Percentiles rank a stretch among this genome's conserved stretches.
Conservation (phyloP, 2,888 invertebrate genomes). For the Chrysolina americana region DNA sequence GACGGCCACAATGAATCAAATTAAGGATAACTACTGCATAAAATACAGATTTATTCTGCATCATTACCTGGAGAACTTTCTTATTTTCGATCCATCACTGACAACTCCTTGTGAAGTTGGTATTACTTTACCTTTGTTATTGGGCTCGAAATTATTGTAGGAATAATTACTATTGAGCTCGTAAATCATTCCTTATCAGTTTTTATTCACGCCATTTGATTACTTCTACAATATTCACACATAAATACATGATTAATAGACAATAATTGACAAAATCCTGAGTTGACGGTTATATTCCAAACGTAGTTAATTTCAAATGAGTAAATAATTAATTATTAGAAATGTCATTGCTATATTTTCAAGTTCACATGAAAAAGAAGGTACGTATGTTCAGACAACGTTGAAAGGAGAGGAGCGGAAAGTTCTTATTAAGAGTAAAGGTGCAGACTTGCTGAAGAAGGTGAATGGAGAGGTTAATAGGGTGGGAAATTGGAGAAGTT, state of each 20-base stretch:
- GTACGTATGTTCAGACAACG: too few relatives aligned
- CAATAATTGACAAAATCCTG: neutral
- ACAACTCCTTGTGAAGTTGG: conserved; percentile 39
- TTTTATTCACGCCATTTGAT: conserved; percentile 21
- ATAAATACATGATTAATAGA: neutral
- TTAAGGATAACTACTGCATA: conserved; percentile 44
- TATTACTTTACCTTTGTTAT: conserved; percentile 45
- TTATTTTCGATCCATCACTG: conserved; percentile 46
- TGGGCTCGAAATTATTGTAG: conserved; percentile 5
- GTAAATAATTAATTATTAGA: too few relatives aligned
- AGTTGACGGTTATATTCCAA: conserved; percentile 5
- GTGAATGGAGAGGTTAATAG: too few relatives aligned
- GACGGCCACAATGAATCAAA: conserved; percentile 31
- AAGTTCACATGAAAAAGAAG: too few relatives aligned
- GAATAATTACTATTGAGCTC: conserved; percentile 21
- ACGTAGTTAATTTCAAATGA: too few relatives aligned
- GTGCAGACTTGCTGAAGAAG: too few relatives aligned
- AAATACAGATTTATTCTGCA: conserved; percentile 40
- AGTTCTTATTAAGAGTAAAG: too few relatives aligned
- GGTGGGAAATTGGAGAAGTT: too few relatives aligned
- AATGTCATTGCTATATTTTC: too few relatives aligned
- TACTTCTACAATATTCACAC: conserved; percentile 6
- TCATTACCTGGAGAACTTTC: conserved; percentile 40
- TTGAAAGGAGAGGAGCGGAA: too few relatives aligned
- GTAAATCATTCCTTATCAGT: conserved; percentile 33